Percentiles rank a stretch among this genome's conserved stretches.
These are phyloP conservation scores for Tragelaphus eurycerus DNA, from an alignment of 2,797 vertebrate species.

Conservation along the genomic window DNA sequence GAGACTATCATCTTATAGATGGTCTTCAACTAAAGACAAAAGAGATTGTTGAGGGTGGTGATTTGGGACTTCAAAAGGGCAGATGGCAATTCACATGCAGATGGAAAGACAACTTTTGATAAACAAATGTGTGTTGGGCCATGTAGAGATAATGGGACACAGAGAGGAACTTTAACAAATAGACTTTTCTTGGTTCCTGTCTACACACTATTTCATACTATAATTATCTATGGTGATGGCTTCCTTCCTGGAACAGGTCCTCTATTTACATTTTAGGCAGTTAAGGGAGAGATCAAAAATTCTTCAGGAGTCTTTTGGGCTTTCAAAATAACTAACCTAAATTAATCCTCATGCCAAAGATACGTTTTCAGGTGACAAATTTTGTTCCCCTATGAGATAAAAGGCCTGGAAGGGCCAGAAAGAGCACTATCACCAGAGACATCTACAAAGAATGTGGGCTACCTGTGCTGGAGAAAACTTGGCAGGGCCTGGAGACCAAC, in stretches of 20 bases:
- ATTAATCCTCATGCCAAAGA: not conserved
- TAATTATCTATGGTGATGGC: not conserved
- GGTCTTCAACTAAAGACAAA: too few species aligned
- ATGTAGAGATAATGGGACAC: not conserved
- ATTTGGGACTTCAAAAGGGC: not conserved
- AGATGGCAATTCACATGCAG: not conserved
- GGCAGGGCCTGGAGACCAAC: not conserved
- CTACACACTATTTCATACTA: not conserved
- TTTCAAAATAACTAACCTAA: not conserved
- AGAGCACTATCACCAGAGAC: not conserved
- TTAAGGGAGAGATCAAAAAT: not conserved
- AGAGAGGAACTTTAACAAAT: not conserved
- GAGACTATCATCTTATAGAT: not conserved
- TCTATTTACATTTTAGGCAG: not conserved
- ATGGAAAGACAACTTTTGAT: not conserved
- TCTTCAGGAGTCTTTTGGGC: not conserved
- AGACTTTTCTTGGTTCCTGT: too few species aligned
- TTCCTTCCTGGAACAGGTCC: not conserved
- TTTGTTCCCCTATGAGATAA: too few species aligned
- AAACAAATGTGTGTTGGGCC: not conserved
- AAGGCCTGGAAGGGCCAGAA: not conserved
- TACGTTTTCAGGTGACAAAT: too few species aligned
- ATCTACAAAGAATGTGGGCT: not conserved
- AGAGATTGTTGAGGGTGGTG: not conserved
- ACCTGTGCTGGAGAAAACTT: not conserved